Evolutionary conservation across 2,888 invertebrate genomes (phyloP).

Genomic region (Emmelina monodactyla): DNA sequence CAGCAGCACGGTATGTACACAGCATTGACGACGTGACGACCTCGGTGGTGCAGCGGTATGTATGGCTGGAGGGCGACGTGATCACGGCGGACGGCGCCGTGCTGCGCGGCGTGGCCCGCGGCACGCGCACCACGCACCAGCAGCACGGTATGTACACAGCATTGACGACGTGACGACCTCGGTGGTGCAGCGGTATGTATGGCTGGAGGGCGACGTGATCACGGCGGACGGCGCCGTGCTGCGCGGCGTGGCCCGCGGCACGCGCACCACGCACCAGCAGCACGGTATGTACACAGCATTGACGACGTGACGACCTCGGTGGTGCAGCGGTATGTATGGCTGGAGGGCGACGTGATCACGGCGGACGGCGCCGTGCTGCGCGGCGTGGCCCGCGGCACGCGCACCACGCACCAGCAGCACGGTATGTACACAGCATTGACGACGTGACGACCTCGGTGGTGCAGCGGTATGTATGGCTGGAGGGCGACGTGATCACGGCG

Average conservation of each 20-base stretch:
- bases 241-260: background rate
- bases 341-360: no score
- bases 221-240: constrained; percentile 2
- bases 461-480: no score
- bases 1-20: background rate
- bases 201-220: no score
- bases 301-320: no score
- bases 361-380: background rate
- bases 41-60: no score
- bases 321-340: no score
- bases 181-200: no score
- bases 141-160: background rate
- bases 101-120: background rate
- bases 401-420: background rate
- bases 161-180: no score
- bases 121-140: background rate
- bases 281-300: background rate
- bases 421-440: background rate
- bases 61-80: no score
- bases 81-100: constrained; percentile 8
- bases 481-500: constrained; percentile 16
- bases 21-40: background rate
- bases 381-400: background rate
- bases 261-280: background rate
- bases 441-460: no score